Evolutionary conservation across 2,888 invertebrate genomes (phyloP).

Genomic region (Philhelius pedissequus): DNA sequence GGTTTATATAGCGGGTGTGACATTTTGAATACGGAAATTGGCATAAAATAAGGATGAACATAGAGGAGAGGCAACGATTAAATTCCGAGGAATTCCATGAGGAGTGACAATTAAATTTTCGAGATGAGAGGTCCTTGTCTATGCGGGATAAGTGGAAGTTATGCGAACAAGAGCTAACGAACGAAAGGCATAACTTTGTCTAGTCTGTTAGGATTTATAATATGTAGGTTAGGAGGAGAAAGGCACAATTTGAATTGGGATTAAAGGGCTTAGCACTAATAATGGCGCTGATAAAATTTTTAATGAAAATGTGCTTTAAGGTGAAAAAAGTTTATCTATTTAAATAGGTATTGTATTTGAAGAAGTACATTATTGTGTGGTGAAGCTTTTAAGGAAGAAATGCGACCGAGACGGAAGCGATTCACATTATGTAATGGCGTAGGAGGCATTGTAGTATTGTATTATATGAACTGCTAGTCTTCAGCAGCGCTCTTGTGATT

Average conservation of each 20-base stretch:
- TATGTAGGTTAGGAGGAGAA: neutral
- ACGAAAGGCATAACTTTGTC: conserved; percentile 4
- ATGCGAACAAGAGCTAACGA: neutral
- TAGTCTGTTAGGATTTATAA: neutral
- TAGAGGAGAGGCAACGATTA: conserved; percentile 27
- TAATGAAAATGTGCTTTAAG: neutral
- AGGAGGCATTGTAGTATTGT: no score
- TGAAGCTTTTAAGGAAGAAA: no score
- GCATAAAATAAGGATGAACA: conserved; percentile 35
- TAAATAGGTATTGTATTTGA: no score
- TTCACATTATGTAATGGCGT: no score
- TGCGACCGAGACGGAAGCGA: no score
- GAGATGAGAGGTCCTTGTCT: conserved; percentile 1
- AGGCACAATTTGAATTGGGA: neutral
- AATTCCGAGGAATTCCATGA: conserved; percentile 19
- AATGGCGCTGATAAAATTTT: neutral
- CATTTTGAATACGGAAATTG: conserved; percentile 35
- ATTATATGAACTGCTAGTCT: no score
- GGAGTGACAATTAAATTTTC: conserved; percentile 17
- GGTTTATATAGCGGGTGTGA: conserved; percentile 33
- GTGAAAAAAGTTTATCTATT: neutral
- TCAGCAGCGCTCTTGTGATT: no score
- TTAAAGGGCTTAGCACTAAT: neutral
- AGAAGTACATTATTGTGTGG: no score
- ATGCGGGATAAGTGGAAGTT: neutral